Evolutionary conservation across 2,113 vertebrate genomes (phyloP).

Genomic region (Prunella himalayana): DNA sequence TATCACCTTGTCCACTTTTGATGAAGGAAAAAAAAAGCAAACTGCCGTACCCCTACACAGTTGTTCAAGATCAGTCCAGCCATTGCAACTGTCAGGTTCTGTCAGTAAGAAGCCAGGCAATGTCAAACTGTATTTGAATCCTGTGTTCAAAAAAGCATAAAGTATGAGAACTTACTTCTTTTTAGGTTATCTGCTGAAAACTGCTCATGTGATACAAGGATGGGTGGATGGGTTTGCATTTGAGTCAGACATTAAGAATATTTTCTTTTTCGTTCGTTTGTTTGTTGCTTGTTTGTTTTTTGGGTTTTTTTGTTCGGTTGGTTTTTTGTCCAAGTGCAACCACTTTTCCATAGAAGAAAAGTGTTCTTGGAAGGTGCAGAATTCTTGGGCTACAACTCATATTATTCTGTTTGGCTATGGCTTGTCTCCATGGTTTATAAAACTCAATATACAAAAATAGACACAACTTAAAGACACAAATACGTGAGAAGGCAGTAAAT

Average conservation of each 20-base stretch:
- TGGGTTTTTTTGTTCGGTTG: neutral
- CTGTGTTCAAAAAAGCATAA: neutral
- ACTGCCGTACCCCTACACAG: accelerated
- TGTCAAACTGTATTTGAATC: neutral
- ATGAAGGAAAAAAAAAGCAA: neutral
- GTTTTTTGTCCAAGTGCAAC: neutral
- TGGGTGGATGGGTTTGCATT: neutral
- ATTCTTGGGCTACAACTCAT: neutral
- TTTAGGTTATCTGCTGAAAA: neutral
- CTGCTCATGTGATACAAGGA: neutral
- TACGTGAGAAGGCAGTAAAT: neutral
- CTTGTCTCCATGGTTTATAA: neutral
- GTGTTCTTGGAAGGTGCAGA: neutral
- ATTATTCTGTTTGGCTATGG: neutral
- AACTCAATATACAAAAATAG: neutral
- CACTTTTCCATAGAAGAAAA: neutral
- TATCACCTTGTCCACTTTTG: neutral
- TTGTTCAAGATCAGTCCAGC: neutral
- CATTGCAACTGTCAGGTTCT: neutral
- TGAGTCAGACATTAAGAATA: neutral
- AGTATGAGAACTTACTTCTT: neutral
- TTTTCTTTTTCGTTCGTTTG: neutral
- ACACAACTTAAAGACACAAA: neutral
- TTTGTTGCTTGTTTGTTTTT: too few species aligned
- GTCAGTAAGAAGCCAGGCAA: neutral